Percentiles rank a stretch among this genome's conserved stretches.
These are phyloP conservation scores for Melopsittacus undulatus DNA, from an alignment of 2,797 vertebrate genomes.

Conservation along the genomic window DNA sequence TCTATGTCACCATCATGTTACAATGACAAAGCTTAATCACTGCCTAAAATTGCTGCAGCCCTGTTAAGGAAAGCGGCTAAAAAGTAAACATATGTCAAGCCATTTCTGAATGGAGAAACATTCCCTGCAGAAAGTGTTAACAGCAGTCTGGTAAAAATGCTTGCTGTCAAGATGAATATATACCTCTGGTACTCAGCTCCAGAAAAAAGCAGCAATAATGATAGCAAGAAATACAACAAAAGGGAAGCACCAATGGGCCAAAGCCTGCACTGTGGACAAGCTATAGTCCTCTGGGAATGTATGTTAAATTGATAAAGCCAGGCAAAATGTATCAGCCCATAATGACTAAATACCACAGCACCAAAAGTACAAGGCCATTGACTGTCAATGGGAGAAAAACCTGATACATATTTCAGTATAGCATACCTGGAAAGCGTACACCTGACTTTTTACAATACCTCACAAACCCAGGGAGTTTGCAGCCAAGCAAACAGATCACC, in stretches of 20 bases:
- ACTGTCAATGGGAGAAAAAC: not conserved
- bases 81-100: not conserved
- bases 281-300: not conserved
- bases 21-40: not conserved
- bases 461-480: not conserved
- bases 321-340: not conserved
- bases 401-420: rapidly evolving
- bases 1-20: not conserved
- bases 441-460: not conserved
- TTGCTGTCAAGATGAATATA: not conserved
- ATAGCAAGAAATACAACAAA: not conserved
- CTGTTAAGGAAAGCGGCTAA: not conserved
- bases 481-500: not conserved
- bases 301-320: not conserved
- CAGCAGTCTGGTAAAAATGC: not conserved
- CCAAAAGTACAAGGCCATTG: not conserved
- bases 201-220: not conserved
- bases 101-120: not conserved
- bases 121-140: not conserved
- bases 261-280: not conserved
- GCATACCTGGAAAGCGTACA: not conserved
- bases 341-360: not conserved
- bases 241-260: not conserved
- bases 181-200: not conserved
- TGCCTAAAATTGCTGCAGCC: not conserved